Conservation (phyloP, 1,140 invertebrate species). For the Eumeta japonica region DNA sequence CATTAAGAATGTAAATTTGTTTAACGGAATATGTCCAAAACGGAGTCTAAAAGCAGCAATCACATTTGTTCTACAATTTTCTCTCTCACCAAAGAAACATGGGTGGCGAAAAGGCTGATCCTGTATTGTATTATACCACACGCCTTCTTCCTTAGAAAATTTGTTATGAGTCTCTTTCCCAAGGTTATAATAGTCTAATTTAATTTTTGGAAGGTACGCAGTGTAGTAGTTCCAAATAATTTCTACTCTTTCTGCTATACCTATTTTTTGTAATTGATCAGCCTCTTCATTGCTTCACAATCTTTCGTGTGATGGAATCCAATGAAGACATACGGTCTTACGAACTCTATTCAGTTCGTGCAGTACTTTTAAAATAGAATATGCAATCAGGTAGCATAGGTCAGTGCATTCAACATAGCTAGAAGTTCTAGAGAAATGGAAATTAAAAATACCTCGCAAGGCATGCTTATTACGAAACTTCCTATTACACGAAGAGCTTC, state of each 20-base stretch:
- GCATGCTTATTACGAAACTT: conserved; percentile 4
- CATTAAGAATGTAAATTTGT: not conserved
- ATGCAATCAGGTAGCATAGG: conserved; percentile 2
- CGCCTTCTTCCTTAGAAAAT: not conserved
- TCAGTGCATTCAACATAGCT: conserved; percentile 5
- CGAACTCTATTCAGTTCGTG: not conserved
- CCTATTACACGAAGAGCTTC: too few species aligned
- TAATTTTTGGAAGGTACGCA: not conserved
- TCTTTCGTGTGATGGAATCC: conserved; percentile 3
- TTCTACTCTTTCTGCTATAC: not conserved
- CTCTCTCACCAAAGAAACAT: not conserved
- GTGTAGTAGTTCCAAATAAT: not conserved
- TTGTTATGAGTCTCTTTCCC: not conserved
- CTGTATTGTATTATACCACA: not conserved
- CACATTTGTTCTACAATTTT: not conserved
- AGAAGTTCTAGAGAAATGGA: conserved; percentile 3
- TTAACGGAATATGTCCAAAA: not conserved
- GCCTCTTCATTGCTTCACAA: conserved; percentile 3
- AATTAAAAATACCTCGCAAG: conserved; percentile 1
- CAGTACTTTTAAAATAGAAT: not conserved
- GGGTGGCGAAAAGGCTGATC: not conserved
- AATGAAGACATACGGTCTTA: conserved; percentile 2
- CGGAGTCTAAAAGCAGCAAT: not conserved
- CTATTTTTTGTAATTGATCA: not conserved
- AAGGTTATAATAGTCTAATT: not conserved